phyloP scores from a whole-genome alignment of 2,888 invertebrate genomes.

The Hyles lineata region DNA sequence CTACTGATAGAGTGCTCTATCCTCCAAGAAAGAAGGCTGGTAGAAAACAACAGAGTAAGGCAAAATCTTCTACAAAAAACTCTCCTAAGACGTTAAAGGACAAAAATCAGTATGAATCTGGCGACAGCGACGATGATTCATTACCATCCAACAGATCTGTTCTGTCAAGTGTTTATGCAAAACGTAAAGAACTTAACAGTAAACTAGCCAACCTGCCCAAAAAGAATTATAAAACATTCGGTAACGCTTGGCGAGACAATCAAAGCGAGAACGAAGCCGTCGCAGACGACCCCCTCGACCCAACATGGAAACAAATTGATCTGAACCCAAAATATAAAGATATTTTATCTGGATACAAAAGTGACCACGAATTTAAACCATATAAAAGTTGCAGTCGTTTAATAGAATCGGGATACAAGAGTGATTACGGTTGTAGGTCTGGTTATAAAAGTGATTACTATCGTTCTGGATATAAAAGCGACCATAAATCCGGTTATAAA shows the following conservation, averaged over 20 bases:
- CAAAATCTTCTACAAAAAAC: conserved; percentile 64
- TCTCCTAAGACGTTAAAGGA: conserved; percentile 74
- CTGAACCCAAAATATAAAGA: conserved; percentile 87
- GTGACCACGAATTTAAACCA: conserved; percentile 83
- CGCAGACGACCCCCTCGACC: conserved; percentile 85
- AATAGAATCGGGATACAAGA: conserved; percentile 86
- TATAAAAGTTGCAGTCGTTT: conserved; percentile 81
- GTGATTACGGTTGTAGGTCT: conserved; percentile 85
- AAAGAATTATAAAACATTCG: conserved; percentile 70
- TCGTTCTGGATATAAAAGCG: conserved; percentile 86
- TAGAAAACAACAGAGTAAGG: conserved; percentile 84
- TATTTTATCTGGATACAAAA: conserved; percentile 86
- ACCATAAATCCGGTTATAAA: conserved; percentile 86
- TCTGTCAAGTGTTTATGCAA: conserved; percentile 80
- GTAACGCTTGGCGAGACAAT: conserved; percentile 76
- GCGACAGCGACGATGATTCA: conserved; percentile 73
- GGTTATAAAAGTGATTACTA: conserved; percentile 81
- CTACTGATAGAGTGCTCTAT: conserved; percentile 90
- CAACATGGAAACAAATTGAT: conserved; percentile 87
- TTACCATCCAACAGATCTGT: conserved; percentile 71
- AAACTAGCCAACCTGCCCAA: conserved; percentile 73
- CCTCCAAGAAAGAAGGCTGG: conserved; percentile 91
- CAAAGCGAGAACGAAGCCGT: conserved; percentile 82
- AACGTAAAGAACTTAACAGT: conserved; percentile 79
- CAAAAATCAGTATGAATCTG: conserved; percentile 78